These are phyloP conservation scores for Ommatoiulus sabulosus DNA, from an alignment of 2,888 invertebrate species.

Conservation along the genomic window DNA sequence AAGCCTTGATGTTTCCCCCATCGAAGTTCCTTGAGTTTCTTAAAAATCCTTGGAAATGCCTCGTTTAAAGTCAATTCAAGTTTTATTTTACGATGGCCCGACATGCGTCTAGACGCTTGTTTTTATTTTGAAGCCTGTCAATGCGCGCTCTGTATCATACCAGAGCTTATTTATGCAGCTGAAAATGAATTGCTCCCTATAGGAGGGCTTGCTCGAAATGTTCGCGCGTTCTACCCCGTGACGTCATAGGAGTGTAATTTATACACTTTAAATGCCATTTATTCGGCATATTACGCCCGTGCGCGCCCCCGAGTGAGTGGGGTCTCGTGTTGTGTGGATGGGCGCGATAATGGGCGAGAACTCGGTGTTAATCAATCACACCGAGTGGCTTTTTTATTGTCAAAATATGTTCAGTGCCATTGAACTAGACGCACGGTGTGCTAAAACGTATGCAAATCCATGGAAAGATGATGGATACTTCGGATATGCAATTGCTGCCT, in stretches of 20 bases:
- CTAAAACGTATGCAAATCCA: background rate
- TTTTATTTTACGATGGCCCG: background rate
- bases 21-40: slow-evolving; percentile 7
- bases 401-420: background rate
- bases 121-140: no score
- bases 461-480: background rate
- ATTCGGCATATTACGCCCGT: background rate
- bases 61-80: background rate
- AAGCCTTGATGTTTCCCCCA: no score
- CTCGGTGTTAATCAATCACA: background rate
- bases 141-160: no score
- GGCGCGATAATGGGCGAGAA: background rate
- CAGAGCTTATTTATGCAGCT: background rate
- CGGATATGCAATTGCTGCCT: background rate
- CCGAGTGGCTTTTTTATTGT: background rate
- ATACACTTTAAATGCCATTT: background rate
- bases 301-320: background rate
- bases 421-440: background rate
- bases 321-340: background rate
- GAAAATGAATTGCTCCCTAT: background rate
- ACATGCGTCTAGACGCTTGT: background rate
- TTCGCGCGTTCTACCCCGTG: background rate
- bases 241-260: background rate
- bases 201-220: background rate
- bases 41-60: background rate